These are phyloP conservation scores for Myocastor coypus DNA, from an alignment of 2,113 vertebrate genomes.

Conservation along the genomic window DNA sequence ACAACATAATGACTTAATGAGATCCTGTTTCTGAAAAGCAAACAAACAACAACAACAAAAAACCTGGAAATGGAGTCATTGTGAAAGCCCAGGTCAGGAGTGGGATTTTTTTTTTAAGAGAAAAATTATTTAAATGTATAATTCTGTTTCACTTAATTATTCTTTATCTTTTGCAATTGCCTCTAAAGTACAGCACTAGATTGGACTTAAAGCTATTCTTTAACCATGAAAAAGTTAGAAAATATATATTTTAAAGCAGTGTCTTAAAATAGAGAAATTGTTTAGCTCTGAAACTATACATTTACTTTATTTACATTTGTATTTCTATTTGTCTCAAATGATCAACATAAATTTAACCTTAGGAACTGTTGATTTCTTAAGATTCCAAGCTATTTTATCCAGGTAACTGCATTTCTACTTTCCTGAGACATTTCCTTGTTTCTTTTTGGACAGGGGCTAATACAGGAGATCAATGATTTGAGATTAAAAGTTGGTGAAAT, in stretches of 20 bases:
- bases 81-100: background rate
- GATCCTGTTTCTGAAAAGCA: background rate
- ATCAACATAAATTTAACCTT: background rate
- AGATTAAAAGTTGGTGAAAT: conserved; percentile 94
- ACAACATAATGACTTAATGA: background rate
- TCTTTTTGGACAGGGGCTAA: conserved; percentile 88
- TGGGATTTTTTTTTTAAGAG: background rate
- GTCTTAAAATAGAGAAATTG: background rate
- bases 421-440: conserved; percentile 44
- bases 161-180: conserved; percentile 18
- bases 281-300: background rate
- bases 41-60: too few relatives aligned
- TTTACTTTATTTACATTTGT: background rate
- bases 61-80: background rate
- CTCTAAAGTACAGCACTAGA: background rate
- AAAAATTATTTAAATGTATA: background rate
- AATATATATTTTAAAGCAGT: background rate
- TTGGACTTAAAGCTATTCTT: background rate
- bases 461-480: conserved; percentile 95
- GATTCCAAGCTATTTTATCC: background rate
- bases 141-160: background rate
- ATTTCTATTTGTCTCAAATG: background rate
- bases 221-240: background rate
- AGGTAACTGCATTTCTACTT: background rate
- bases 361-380: background rate